phyloP scores from a whole-genome alignment of 2,888 invertebrate genomes.

The Eupelmus urozonus region DNA sequence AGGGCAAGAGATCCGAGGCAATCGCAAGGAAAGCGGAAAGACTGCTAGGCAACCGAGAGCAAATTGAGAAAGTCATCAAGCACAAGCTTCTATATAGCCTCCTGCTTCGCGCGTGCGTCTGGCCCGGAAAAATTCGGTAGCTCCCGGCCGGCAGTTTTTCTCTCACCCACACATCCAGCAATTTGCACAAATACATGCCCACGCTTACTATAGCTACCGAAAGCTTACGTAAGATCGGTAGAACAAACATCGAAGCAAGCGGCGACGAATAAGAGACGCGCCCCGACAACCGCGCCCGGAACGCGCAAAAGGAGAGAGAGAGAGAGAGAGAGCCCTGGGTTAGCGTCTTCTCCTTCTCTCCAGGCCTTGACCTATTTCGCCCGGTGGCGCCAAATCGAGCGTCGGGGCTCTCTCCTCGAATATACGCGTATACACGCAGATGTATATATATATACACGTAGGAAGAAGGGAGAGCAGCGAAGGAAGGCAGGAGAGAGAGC shows the following conservation, averaged over 20 bases:
- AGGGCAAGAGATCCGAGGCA: neutral
- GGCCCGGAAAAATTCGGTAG: slow-evolving; percentile 12
- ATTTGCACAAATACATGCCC: neutral
- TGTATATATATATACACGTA: too few relatives aligned
- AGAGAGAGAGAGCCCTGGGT: slow-evolving; percentile 26
- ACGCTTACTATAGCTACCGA: neutral
- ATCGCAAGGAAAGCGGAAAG: neutral
- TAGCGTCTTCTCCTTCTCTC: neutral
- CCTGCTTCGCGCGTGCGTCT: neutral
- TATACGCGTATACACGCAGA: neutral
- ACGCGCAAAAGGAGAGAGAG: slow-evolving; percentile 14
- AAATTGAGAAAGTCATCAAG: slow-evolving; percentile 25
- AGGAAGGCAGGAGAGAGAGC: slow-evolving; percentile 53
- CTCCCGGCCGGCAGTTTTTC: neutral
- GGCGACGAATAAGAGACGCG: neutral
- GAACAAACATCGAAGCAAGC: neutral
- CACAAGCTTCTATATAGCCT: neutral
- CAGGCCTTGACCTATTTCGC: slow-evolving; percentile 75
- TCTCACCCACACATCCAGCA: neutral
- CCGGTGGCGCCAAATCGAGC: slow-evolving; percentile 73
- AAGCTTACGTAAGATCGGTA: slow-evolving; percentile 28
- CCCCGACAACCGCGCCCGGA: slow-evolving; percentile 35
- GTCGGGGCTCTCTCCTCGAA: slow-evolving; percentile 59
- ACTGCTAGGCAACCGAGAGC: neutral
- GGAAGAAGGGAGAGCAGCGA: slow-evolving; percentile 60